Base-by-base conservation (phyloP, 1,140 invertebrate genomes). In the Chironomus tepperi region DNA sequence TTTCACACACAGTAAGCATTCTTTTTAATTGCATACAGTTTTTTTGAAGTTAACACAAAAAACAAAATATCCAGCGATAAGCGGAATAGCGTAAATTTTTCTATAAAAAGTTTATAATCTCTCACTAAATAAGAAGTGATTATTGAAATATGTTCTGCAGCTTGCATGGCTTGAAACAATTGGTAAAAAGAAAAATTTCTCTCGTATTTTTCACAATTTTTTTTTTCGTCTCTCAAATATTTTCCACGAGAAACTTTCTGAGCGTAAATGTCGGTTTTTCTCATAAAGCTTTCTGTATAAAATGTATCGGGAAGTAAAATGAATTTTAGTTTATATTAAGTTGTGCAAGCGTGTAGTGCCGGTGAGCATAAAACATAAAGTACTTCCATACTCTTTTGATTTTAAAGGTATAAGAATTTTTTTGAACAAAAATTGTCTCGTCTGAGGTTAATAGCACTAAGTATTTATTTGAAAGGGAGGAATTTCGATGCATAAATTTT, bases 261-360 rank as follows among this genome's bases (percentile, higher is more conserved):
- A 57, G 47, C 47, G 12, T 57, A 57, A 57, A n/a, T 57, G 47
- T 57, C n/a, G 47, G 2, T 57, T 70, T 70, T 21, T 70, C 65
- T 19, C 65, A 70, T 70, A 70, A 70, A 70, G 19, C 65, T 70
- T 70, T 19, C 15, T 70, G 65, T 70, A 70, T 70, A 70, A 18
- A 70, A 70, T 70, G 65, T 18, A 19, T 70, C 18, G 65, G 65
- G 16, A 70, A 70, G 65, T 70, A 16, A 70, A 70, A 18, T 19
- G 16, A 70, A 70, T 19, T 70, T 70, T 70, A 70, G 65, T 70
- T 70, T 15, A 70, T 70, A 70, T 70, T 70, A 18, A 70, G 19
- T 18, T 70, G 65, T 70, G 12, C 24, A 34, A n/a, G 47, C 47
- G 47, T 57, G 47, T 57, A 57, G 47, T 57, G 47, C 47, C 47